These are phyloP conservation scores for Thunnus thynnus DNA, from an alignment of 2,113 vertebrate genomes.

Conservation along the genomic window DNA sequence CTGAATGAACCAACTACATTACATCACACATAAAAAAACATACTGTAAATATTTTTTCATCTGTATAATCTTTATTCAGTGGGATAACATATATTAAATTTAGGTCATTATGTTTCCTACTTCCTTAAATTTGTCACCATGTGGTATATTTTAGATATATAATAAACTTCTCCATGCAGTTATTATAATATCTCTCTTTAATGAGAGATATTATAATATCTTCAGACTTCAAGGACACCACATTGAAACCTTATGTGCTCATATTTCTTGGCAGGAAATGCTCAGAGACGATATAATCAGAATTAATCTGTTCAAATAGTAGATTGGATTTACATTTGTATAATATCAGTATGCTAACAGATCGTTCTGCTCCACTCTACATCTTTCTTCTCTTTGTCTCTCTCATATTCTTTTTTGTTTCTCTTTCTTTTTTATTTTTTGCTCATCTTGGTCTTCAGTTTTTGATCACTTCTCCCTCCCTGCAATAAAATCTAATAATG, in stretches of 20 bases:
- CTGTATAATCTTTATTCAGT: no score
- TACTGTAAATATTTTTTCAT: no score
- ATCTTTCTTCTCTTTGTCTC: not conserved
- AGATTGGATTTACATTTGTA: not conserved
- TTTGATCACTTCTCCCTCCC: not conserved
- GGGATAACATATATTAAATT: no score
- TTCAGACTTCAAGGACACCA: no score
- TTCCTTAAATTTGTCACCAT: no score
- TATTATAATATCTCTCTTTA: no score
- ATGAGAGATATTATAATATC: no score
- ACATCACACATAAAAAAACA: not conserved
- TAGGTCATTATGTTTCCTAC: no score
- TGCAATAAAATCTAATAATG: not conserved
- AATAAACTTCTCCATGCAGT: no score
- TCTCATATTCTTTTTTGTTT: not conserved
- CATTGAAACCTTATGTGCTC: not conserved
- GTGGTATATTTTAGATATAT: no score
- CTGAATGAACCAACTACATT: not conserved
- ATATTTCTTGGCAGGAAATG: not conserved
- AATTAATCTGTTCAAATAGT: not conserved
- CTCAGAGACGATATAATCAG: not conserved
- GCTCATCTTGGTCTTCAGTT: not conserved
- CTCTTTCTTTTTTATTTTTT: not conserved
- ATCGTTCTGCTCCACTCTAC: not conserved
- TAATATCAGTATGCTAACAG: not conserved